phyloP scores from a whole-genome alignment of 2,797 vertebrate species.

The Zenarchopterus dispar region DNA sequence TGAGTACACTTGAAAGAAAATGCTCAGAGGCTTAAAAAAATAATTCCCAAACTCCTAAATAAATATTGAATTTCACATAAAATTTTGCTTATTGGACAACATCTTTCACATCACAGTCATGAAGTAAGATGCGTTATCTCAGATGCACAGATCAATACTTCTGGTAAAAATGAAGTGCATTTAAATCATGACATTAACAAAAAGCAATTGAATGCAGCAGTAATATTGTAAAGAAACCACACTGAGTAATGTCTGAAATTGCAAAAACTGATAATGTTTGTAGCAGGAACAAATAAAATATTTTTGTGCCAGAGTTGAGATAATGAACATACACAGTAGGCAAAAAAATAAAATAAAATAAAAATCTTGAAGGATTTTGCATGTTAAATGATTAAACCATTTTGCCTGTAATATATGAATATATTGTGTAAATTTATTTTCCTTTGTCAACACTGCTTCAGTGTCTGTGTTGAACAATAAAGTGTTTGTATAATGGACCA shows the following conservation, averaged over 20 bases:
- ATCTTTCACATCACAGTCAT: too few relatives aligned
- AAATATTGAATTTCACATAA: too few relatives aligned
- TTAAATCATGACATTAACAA: not conserved
- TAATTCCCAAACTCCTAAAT: too few relatives aligned
- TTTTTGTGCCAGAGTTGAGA: not conserved
- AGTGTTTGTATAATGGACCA: conserved; percentile 22
- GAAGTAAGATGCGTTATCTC: too few relatives aligned
- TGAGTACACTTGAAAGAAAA: too few relatives aligned
- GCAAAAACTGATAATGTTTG: not conserved
- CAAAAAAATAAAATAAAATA: not conserved
- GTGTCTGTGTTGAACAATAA: conserved; percentile 29
- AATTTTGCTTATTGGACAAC: too few relatives aligned
- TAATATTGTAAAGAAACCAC: not conserved
- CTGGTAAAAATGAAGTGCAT: too few relatives aligned
- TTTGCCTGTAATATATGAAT: not conserved
- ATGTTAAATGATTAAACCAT: not conserved
- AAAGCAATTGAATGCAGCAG: not conserved
- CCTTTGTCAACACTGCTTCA: conserved; percentile 1
- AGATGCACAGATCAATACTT: too few relatives aligned
- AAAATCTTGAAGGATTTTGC: not conserved
- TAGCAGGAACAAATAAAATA: conserved; percentile 5
- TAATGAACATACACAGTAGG: too few relatives aligned
- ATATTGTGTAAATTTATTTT: not conserved
- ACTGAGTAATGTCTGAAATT: not conserved
- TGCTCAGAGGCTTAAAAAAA: too few relatives aligned